Conservation (phyloP, 2,113 vertebrate genomes). For the Platycercus adscitus region DNA sequence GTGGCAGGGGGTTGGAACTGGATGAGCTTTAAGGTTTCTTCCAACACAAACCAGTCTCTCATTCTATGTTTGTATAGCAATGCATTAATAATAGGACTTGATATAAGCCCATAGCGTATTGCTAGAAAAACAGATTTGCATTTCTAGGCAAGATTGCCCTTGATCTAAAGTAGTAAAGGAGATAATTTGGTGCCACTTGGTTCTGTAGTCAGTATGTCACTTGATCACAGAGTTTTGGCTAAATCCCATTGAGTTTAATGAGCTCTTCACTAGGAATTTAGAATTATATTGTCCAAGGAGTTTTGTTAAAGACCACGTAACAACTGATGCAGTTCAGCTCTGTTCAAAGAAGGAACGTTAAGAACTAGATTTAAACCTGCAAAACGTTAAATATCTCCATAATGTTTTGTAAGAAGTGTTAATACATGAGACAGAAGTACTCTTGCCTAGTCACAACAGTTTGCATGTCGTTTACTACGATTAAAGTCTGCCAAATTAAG, state of each 20-base stretch:
- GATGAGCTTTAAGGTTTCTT: accelerated
- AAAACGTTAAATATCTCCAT: not conserved
- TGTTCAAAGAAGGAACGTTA: not conserved
- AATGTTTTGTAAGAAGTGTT: not conserved
- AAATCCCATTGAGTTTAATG: not conserved
- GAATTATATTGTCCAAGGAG: too few relatives aligned
- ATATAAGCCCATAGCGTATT: not conserved
- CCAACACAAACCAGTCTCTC: not conserved
- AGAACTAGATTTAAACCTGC: not conserved
- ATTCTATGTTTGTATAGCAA: not conserved
- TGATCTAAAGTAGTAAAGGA: not conserved
- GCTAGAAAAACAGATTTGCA: not conserved
- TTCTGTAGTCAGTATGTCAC: not conserved
- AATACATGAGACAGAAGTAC: not conserved
- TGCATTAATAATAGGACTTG: not conserved
- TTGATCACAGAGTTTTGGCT: not conserved
- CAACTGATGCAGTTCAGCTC: not conserved
- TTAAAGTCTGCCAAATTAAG: not conserved
- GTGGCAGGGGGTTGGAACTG: not conserved
- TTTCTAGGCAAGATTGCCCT: not conserved
- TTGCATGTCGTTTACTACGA: not conserved
- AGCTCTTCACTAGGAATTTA: not conserved
- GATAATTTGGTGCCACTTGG: not conserved
- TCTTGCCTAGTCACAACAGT: not conserved
- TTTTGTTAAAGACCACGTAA: not conserved